These are phyloP conservation scores for Clinocottus analis DNA, from an alignment of 2,113 vertebrate species.

Conservation along the genomic window DNA sequence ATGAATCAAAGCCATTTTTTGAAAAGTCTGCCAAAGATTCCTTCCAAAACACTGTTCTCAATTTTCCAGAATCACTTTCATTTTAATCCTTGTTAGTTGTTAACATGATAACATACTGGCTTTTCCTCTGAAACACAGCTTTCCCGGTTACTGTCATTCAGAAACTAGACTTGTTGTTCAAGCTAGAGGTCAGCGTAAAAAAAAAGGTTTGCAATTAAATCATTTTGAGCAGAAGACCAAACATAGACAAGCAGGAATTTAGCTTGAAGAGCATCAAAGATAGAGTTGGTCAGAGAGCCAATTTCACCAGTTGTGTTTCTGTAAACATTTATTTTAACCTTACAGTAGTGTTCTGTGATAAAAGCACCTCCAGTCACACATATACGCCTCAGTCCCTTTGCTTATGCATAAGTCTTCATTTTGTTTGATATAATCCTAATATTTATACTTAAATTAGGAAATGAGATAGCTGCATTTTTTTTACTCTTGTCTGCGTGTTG, in stretches of 20 bases:
- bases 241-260: conserved; percentile 32
- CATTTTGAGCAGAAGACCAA: conserved; percentile 35
- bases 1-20: conserved; percentile 25
- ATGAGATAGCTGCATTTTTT: background rate
- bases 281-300: conserved; percentile 3
- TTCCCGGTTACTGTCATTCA: conserved; percentile 10
- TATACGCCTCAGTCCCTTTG: conserved; percentile 16
- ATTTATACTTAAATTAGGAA: conserved; percentile 20
- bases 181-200: conserved; percentile 12
- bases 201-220: conserved; percentile 28
- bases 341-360: background rate
- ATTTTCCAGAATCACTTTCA: conserved; percentile 1
- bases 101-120: background rate
- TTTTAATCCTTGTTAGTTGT: conserved; percentile 2
- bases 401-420: conserved; percentile 23
- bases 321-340: conserved; percentile 32
- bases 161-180: conserved; percentile 16
- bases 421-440: conserved; percentile 41
- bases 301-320: conserved; percentile 26
- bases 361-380: conserved; percentile 16
- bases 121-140: background rate
- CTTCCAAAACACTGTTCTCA: conserved; percentile 15
- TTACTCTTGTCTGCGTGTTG: background rate
- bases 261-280: background rate
- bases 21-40: conserved; percentile 24